phyloP scores from a whole-genome alignment of 2,888 invertebrate genomes.

The Craniophora ligustri region DNA sequence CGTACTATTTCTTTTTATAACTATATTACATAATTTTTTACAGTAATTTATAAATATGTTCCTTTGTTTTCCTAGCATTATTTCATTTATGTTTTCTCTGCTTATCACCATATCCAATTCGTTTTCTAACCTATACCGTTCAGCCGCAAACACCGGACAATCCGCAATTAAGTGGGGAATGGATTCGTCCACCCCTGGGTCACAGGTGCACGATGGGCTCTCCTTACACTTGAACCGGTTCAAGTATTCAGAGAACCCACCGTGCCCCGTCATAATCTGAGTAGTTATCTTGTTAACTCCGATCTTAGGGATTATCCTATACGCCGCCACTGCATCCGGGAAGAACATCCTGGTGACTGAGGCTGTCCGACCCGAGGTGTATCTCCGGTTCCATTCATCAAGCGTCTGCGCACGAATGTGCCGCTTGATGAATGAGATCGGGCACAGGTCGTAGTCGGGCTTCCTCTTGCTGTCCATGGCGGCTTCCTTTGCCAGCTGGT shows the following conservation, averaged over 20 bases:
- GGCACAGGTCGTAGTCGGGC: not conserved
- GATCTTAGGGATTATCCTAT: not conserved
- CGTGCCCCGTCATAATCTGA: conserved; percentile 3
- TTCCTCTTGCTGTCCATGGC: not conserved
- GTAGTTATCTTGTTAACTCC: not conserved
- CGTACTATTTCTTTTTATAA: not conserved
- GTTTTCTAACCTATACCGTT: not conserved
- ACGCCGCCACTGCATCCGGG: not conserved
- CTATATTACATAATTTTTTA: not conserved
- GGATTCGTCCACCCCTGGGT: not conserved
- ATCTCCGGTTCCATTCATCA: not conserved
- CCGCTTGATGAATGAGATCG: not conserved
- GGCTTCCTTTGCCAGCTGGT: not conserved
- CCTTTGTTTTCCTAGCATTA: not conserved
- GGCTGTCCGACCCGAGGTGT: not conserved
- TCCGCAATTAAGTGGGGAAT: not conserved
- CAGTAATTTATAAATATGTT: not conserved
- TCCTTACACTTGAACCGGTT: conserved; percentile 1
- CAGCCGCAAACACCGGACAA: not conserved
- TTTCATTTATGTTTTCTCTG: not conserved
- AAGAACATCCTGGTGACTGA: not conserved
- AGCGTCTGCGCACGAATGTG: not conserved
- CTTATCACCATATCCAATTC: not conserved
- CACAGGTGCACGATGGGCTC: not conserved
- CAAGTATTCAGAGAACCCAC: conserved; percentile 5